Base-by-base conservation (phyloP, 1,140 invertebrate species). In the Drosophila trapezifrons region DNA sequence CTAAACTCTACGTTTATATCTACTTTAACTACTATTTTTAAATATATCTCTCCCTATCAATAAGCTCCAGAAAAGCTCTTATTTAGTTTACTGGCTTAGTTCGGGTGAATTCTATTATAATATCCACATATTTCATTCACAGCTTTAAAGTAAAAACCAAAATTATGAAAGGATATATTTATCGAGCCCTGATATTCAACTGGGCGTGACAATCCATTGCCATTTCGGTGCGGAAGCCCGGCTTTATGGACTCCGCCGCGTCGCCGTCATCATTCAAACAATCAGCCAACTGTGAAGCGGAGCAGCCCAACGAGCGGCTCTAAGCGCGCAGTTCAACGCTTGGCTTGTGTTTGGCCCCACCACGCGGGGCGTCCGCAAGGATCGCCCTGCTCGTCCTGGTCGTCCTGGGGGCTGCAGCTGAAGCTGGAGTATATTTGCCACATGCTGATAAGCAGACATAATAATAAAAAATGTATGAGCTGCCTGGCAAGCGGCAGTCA, bases 391-490 rank as follows among this genome's bases (percentile, higher is more conserved):
- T 17, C 40, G 40, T 45, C 25, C 40, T 65, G 79, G 49, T 49
- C 54, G 47, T 67, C 51, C 38, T 46, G 56, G 20, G 32, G 4
- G 29, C 67, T 62, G 69, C 22, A 29, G 37, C 57, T 38, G 63
- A 20, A 29, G 47, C 51, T 38, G 52, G 83, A 82, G 82, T 85
- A 85, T 87, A 87, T 87, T 87, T 87, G 83, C 83, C 83, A 87
- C 83, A 87, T 87, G 83, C 83, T 87, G 83, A 87, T 87, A 87
- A 87, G 83, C 83, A 87, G 83, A 87, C 83, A 87, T 87, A 87
- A 87, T 87, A 89, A 87, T 87, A 87, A 87, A 87, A 87, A 87
- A 87, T 87, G 83, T 87, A 87, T 87, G 83, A 83, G 83, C 58
- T 73, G 81, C 65, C 75, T 72, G 66, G 75, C 82, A 87, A 86